These are phyloP conservation scores for Arenicola marina DNA, from an alignment of 2,888 invertebrate genomes.

Conservation along the genomic window DNA sequence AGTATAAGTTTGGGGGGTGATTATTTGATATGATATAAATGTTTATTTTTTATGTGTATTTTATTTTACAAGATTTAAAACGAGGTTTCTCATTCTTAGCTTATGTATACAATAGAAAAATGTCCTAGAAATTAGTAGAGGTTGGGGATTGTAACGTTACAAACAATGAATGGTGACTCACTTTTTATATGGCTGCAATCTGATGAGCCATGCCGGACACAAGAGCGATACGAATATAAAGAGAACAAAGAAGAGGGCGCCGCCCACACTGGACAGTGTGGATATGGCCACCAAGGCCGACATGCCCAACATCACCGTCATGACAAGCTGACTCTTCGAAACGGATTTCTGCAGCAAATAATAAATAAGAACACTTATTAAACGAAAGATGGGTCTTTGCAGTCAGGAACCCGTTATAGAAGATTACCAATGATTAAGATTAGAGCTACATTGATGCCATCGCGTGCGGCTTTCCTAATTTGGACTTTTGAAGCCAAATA, in stretches of 20 bases:
- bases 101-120: too few species aligned
- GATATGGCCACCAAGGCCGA: slow-evolving; percentile 38
- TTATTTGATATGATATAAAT: too few species aligned
- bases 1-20: neutral
- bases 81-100: too few species aligned
- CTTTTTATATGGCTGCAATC: slow-evolving; percentile 62
- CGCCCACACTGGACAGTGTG: slow-evolving; percentile 45
- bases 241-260: slow-evolving; percentile 45
- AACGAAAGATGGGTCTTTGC: too few species aligned
- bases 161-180: slow-evolving; percentile 37
- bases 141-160: neutral
- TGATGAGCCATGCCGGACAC: slow-evolving; percentile 60
- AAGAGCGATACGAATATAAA: slow-evolving; percentile 59
- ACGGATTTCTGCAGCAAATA: neutral
- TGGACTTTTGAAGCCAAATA: too few species aligned
- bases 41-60: too few species aligned
- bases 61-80: too few species aligned
- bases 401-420: too few species aligned
- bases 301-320: slow-evolving; percentile 35
- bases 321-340: neutral
- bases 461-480: too few species aligned
- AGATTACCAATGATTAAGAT: too few species aligned
- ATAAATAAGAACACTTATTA: neutral
- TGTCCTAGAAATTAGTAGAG: too few species aligned
- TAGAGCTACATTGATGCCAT: too few species aligned